These are phyloP conservation scores for Acleris cristana DNA, from an alignment of 2,888 invertebrate species.

Conservation along the genomic window DNA sequence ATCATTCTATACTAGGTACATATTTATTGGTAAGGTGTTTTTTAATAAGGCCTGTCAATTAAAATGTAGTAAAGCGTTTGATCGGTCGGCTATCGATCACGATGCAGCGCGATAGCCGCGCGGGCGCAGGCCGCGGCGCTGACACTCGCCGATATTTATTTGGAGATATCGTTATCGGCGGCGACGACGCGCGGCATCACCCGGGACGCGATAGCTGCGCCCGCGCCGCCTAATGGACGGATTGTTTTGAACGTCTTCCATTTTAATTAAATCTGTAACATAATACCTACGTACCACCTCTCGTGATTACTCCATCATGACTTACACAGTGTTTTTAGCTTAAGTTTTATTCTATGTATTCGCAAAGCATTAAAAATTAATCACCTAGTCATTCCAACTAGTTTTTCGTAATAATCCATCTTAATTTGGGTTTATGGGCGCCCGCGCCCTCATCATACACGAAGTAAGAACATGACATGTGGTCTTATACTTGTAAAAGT, in stretches of 20 bases:
- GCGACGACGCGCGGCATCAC: conserved; percentile 40
- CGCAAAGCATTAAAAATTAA: no score
- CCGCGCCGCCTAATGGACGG: conserved; percentile 10
- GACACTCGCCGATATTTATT: conserved; percentile 59
- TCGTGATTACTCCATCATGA: no score
- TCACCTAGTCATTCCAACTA: no score
- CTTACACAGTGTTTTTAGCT: no score
- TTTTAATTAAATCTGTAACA: conserved; percentile 3
- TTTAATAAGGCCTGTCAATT: conserved; percentile 39
- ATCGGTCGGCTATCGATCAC: conserved; percentile 57
- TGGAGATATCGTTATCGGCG: conserved; percentile 50
- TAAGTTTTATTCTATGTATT: no score
- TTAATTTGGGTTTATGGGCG: no score
- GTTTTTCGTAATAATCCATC: no score
- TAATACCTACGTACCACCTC: no score
- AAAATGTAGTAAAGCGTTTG: conserved; percentile 39
- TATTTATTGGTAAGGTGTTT: conserved; percentile 25
- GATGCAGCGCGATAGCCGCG: conserved; percentile 69
- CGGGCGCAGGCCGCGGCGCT: conserved; percentile 51
- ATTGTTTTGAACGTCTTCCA: conserved; percentile 19
- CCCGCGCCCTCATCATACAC: no score
- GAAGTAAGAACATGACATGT: no score
- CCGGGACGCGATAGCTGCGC: conserved; percentile 26
- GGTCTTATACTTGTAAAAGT: no score
- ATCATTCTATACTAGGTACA: conserved; percentile 10